A percentile compares a stretch with the other conserved stretches of the same genome.
Conservation (phyloP, 2,797 vertebrate genomes). For the Danio albolineatus region DNA sequence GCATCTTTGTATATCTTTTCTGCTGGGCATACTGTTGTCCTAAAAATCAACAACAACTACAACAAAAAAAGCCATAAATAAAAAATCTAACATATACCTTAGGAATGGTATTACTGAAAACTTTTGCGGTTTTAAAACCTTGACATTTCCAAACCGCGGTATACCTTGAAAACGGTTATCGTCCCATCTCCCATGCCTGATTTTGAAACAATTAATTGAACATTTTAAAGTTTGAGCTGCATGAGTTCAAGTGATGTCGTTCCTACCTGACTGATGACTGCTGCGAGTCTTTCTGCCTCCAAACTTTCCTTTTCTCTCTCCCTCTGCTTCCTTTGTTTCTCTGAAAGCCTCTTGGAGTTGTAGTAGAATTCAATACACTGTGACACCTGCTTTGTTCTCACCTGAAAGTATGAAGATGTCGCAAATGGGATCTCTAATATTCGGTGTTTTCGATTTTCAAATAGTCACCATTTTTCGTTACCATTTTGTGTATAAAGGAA, state of each 20-base stretch:
- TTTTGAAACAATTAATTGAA: background rate
- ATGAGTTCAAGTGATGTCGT: background rate
- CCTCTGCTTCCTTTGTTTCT: constrained; percentile 73
- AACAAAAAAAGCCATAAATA: no score
- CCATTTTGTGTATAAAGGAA: constrained; percentile 75
- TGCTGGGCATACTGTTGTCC: no score
- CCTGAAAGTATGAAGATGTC: constrained; percentile 65
- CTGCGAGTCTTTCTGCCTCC: constrained; percentile 64
- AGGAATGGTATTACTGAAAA: no score
- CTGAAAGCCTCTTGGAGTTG: constrained; percentile 75
- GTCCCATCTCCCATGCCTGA: no score
- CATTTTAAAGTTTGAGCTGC: no score
- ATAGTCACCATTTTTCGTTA: constrained; percentile 61
- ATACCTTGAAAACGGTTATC: no score
- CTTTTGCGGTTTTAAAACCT: no score
- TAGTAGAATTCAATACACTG: constrained; percentile 86
- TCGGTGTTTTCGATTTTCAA: background rate
- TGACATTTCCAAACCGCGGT: no score
- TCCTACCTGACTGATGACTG: constrained; percentile 47
- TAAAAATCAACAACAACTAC: no score
- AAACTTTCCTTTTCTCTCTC: constrained; percentile 63
- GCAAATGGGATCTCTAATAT: background rate
- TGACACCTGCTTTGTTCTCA: constrained; percentile 74
- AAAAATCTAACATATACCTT: no score
- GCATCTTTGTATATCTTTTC: no score